These are phyloP conservation scores for Procambarus virginalis DNA, from an alignment of 1,140 invertebrate genomes.

Conservation along the genomic window DNA sequence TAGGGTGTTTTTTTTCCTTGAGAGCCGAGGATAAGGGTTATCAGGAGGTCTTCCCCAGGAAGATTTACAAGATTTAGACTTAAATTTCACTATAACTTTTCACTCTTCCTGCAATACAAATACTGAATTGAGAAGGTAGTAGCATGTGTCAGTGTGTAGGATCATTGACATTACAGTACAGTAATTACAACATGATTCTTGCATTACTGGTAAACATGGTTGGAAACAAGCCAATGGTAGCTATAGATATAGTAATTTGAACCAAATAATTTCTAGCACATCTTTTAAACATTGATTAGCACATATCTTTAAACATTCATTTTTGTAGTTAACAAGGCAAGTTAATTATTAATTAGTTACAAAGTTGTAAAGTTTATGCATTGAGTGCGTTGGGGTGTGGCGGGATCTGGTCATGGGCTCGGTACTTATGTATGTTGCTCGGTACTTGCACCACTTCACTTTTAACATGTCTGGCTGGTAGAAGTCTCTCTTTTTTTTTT, in stretches of 20 bases:
- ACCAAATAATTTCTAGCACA: background rate
- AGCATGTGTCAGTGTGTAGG: background rate
- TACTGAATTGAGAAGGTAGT: background rate
- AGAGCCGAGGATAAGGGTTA: background rate
- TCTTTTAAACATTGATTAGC: background rate
- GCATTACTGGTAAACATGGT: background rate
- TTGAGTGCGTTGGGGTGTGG: background rate
- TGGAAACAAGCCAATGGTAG: background rate
- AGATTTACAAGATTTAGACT: slow-evolving; percentile 7
- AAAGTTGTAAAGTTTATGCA: background rate
- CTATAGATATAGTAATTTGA: background rate
- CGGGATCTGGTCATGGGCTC: slow-evolving; percentile 6
- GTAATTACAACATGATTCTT: background rate
- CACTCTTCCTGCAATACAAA: slow-evolving; percentile 11
- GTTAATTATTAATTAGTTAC: background rate
- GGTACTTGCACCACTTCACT: background rate
- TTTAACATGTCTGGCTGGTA: background rate
- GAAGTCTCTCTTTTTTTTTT: background rate
- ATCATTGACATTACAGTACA: background rate
- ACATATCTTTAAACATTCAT: background rate
- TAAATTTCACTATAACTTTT: slow-evolving; percentile 27
- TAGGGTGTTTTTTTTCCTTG: too few relatives aligned
- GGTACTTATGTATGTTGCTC: slow-evolving; percentile 18
- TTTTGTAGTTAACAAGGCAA: background rate
- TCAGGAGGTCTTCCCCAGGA: slow-evolving; percentile 8